Conservation (phyloP, 2,888 invertebrate genomes). For the Meloe dianella region DNA sequence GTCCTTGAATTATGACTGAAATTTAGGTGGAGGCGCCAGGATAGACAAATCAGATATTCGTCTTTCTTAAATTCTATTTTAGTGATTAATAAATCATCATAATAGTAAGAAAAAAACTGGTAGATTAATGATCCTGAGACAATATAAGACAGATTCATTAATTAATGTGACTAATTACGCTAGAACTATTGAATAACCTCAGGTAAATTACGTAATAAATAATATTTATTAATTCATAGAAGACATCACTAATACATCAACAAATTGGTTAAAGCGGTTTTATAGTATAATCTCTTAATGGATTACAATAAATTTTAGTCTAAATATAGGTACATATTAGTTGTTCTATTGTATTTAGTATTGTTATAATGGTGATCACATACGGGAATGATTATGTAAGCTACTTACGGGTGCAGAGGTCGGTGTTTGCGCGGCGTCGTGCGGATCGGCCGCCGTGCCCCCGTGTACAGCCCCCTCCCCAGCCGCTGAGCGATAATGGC, state of each 20-base stretch:
- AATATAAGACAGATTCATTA: neutral
- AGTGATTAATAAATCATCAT: neutral
- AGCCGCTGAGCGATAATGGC: conserved; percentile 66
- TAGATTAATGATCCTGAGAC: neutral
- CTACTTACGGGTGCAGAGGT: conserved; percentile 58
- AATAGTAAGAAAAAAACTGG: neutral
- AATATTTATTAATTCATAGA: too few species aligned
- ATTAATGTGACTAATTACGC: neutral
- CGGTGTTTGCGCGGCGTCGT: conserved; percentile 56
- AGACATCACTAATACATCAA: too few species aligned
- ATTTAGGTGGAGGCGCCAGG: conserved; percentile 3
- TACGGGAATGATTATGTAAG: neutral
- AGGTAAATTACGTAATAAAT: neutral
- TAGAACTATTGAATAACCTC: neutral
- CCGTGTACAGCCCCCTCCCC: conserved; percentile 49
- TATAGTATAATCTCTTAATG: too few species aligned
- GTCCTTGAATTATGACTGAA: too few species aligned
- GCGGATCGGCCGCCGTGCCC: conserved; percentile 54
- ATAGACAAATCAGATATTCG: neutral
- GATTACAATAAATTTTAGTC: too few species aligned
- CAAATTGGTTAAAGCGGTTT: too few species aligned
- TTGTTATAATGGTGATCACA: neutral
- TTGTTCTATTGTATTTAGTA: neutral
- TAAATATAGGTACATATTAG: too few species aligned
- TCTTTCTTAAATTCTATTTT: too few species aligned